Evolutionary conservation across 2,888 invertebrate genomes (phyloP).

Genomic region (Coelinius sp.): DNA sequence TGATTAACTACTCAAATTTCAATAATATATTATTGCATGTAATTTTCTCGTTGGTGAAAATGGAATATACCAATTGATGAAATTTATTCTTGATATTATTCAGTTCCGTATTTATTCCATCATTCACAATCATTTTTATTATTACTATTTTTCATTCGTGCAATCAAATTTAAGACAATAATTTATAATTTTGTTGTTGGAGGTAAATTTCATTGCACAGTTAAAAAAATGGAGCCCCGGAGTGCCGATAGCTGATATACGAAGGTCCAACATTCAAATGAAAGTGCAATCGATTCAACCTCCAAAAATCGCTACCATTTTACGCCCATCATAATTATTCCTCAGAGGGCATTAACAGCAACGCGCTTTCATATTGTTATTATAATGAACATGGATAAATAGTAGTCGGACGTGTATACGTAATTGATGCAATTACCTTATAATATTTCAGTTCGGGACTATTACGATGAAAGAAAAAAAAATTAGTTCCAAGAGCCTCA

Average conservation of each 20-base stretch:
- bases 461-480: conserved; percentile 42
- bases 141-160: too few relatives aligned
- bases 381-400: conserved; percentile 69
- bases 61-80: too few relatives aligned
- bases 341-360: conserved; percentile 40
- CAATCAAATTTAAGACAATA: too few relatives aligned
- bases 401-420: conserved; percentile 64
- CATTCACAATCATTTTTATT: too few relatives aligned
- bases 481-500: conserved; percentile 30
- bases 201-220: too few relatives aligned
- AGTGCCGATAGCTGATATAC: too few relatives aligned
- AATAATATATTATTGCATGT: too few relatives aligned
- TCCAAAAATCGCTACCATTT: neutral
- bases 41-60: too few relatives aligned
- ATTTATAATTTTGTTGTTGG: neutral
- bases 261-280: neutral
- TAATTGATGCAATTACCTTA: conserved; percentile 69
- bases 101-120: too few relatives aligned
- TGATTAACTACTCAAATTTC: too few relatives aligned
- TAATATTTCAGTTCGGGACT: conserved; percentile 60
- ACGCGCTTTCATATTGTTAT: conserved; percentile 66
- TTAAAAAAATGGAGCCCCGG: neutral
- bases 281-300: neutral
- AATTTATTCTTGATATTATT: too few relatives aligned
- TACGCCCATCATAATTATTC: neutral